phyloP scores from a whole-genome alignment of 2,888 invertebrate genomes.

The Lamellibrachia columna region DNA sequence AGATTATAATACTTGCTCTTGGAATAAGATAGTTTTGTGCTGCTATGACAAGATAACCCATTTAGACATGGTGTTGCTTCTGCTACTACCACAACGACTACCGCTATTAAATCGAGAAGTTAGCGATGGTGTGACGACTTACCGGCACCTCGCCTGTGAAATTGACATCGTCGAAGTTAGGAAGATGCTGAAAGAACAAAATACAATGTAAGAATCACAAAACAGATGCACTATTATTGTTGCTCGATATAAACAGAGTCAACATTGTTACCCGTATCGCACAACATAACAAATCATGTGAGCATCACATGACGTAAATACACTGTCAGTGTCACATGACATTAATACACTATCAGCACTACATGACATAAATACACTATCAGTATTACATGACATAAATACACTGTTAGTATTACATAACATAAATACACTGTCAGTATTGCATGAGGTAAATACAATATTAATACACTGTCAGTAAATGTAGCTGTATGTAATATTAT shows the following conservation, averaged over 20 bases:
- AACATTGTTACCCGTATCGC: neutral
- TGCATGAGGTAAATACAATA: neutral
- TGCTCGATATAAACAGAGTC: neutral
- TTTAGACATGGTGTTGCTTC: neutral
- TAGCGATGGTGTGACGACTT: neutral
- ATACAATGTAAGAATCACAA: neutral
- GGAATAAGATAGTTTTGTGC: too few relatives aligned
- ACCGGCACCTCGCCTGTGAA: conserved; percentile 1
- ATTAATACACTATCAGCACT: too few relatives aligned
- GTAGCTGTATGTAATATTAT: too few relatives aligned
- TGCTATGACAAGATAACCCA: neutral
- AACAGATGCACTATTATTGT: neutral
- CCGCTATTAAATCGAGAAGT: neutral
- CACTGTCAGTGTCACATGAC: neutral
- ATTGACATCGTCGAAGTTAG: neutral
- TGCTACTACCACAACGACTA: neutral
- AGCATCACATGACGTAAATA: neutral
- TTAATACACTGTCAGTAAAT: too few relatives aligned
- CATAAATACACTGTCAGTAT: neutral
- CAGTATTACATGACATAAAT: neutral
- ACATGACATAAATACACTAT: too few relatives aligned
- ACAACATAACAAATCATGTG: neutral
- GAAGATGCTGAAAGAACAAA: neutral
- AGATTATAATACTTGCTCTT: too few relatives aligned
- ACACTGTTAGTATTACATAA: too few relatives aligned